These are phyloP conservation scores for Pimephales promelas DNA, from an alignment of 2,113 vertebrate species.

Conservation along the genomic window DNA sequence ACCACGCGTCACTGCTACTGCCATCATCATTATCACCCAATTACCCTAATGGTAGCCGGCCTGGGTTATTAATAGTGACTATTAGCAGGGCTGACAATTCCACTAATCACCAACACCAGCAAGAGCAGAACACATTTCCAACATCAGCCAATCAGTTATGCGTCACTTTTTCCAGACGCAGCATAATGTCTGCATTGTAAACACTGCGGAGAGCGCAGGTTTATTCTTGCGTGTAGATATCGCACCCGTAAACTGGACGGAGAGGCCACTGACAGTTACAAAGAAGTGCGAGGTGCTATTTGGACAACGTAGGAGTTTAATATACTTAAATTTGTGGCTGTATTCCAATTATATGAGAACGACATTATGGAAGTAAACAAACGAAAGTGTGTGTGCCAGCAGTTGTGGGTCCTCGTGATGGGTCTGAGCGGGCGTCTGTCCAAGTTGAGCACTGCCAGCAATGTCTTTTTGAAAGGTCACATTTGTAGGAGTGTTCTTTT, in stretches of 20 bases:
- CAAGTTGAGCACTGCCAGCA: conserved; percentile 5
- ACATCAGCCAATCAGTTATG: conserved; percentile 9
- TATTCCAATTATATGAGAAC: conserved; percentile 16
- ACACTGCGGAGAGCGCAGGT: not conserved
- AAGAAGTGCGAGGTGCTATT: conserved; percentile 3
- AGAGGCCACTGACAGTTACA: conserved; percentile 26
- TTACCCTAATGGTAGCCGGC: conserved; percentile 74
- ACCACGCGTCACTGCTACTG: conserved; percentile 62
- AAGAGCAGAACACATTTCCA: conserved; percentile 39
- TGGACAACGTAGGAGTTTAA: conserved; percentile 27
- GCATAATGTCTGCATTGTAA: conserved; percentile 26
- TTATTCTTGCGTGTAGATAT: not conserved
- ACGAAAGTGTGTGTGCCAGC: not conserved
- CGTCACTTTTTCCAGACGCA: conserved; percentile 19
- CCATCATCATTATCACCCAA: conserved; percentile 77
- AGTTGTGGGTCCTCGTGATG: not conserved
- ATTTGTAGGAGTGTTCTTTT: conserved; percentile 37
- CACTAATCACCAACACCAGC: conserved; percentile 65
- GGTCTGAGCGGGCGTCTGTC: not conserved
- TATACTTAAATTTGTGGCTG: conserved; percentile 8
- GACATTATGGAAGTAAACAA: conserved; percentile 33
- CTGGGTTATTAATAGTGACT: conserved; percentile 72
- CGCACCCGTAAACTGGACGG: not conserved
- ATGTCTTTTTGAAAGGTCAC: conserved; percentile 43
- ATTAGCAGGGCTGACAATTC: conserved; percentile 73